Conservation (phyloP, 2,888 invertebrate species). For the Globia sparganii region DNA sequence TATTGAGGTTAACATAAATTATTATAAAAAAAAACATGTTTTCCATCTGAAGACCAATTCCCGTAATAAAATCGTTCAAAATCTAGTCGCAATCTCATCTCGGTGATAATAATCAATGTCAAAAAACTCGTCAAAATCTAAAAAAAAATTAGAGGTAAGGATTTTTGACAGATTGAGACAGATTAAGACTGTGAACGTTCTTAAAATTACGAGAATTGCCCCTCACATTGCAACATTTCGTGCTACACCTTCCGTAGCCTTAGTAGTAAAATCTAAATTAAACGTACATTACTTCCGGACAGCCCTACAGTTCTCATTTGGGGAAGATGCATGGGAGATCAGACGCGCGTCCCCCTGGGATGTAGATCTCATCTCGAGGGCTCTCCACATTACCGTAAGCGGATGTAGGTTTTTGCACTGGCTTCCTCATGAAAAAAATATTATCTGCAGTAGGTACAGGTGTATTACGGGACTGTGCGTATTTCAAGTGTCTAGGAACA, state of each 20-base stretch:
- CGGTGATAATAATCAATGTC: neutral
- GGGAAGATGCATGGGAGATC: slow-evolving; percentile 64
- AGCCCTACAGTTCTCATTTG: slow-evolving; percentile 71
- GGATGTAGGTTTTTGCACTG: slow-evolving; percentile 77
- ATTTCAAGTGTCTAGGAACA: slow-evolving; percentile 19
- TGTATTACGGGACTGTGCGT: slow-evolving; percentile 49
- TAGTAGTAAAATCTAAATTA: neutral
- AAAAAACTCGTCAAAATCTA: neutral
- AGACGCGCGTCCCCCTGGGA: slow-evolving; percentile 74
- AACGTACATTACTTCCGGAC: slow-evolving; percentile 37
- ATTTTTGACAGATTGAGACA: neutral
- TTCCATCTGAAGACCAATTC: no score
- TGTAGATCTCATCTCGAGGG: slow-evolving; percentile 72
- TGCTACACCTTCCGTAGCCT: neutral
- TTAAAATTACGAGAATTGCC: no score
- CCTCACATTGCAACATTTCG: neutral
- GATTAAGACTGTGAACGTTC: neutral
- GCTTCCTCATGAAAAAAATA: slow-evolving; percentile 51
- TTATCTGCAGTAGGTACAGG: slow-evolving; percentile 61
- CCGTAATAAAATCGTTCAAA: neutral
- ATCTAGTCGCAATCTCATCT: neutral
- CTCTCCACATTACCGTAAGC: slow-evolving; percentile 71
- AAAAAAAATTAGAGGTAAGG: neutral
- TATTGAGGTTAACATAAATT: neutral
- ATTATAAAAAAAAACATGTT: neutral